Conservation (phyloP, 2,888 invertebrate species). For the Odontothrips loti region DNA sequence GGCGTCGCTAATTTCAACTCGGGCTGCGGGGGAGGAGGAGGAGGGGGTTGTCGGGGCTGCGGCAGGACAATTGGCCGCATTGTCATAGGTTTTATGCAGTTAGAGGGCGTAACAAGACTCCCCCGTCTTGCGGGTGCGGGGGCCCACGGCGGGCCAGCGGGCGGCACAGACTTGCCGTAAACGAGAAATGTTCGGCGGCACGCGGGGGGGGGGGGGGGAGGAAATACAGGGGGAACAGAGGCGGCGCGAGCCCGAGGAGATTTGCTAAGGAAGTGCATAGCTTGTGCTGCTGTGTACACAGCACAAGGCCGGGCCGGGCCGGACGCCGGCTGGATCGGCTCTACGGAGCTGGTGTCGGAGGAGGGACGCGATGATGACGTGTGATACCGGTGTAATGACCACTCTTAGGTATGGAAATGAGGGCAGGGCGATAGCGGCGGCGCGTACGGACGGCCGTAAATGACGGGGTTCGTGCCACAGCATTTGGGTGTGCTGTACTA, state of each 20-base stretch:
- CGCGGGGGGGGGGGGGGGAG: no score
- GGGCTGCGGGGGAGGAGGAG: neutral
- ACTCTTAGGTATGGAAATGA: neutral
- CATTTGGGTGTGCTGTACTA: neutral
- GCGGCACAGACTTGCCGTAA: no score
- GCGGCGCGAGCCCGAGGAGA: no score
- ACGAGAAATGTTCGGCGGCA: no score
- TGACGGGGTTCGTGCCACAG: neutral
- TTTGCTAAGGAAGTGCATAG: neutral
- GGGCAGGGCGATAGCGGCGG: neutral
- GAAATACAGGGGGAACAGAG: no score
- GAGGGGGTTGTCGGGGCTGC: no score
- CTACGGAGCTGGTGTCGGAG: no score
- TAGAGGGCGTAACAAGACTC: no score
- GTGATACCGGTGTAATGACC: constrained; percentile 6
- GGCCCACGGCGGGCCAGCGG: no score
- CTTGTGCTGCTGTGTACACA: neutral
- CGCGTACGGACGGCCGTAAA: neutral
- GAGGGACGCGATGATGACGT: neutral
- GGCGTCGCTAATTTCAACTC: constrained; percentile 2
- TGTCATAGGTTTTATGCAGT: no score
- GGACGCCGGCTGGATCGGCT: neutral
- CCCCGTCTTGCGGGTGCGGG: no score
- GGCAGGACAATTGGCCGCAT: no score
- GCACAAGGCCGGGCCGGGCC: neutral